These are phyloP conservation scores for Sprattus sprattus DNA, from an alignment of 2,113 vertebrate species.

Conservation along the genomic window DNA sequence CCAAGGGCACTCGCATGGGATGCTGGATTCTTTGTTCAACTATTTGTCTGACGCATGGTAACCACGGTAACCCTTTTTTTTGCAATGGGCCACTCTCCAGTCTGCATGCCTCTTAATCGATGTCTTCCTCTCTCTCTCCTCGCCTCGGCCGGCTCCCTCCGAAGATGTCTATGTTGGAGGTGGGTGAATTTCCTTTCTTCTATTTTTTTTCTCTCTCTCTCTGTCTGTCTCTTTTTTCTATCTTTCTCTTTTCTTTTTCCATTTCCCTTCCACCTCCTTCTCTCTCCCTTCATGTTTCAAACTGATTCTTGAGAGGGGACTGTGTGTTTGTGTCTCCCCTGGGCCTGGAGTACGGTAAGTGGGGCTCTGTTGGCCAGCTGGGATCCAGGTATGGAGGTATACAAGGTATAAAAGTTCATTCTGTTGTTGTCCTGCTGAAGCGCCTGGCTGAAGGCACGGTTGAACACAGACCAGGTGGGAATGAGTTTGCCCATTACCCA, in stretches of 20 bases:
- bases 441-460: background rate
- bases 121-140: slow-evolving; percentile 99
- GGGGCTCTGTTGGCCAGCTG: background rate
- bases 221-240: slow-evolving; percentile 56
- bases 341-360: slow-evolving; percentile 38
- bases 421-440: slow-evolving; percentile 6
- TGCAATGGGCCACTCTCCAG: slow-evolving; percentile 80
- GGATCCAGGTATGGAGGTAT: slow-evolving; percentile 16
- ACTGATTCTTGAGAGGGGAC: slow-evolving; percentile 12
- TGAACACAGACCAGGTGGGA: background rate
- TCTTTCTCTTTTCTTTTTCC: background rate
- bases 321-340: slow-evolving; percentile 11
- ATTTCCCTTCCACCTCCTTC: slow-evolving; percentile 26
- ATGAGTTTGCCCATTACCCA: slow-evolving; percentile 3
- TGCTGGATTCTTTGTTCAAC: slow-evolving; percentile 16
- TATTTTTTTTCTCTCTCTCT: slow-evolving; percentile 58
- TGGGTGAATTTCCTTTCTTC: slow-evolving; percentile 81
- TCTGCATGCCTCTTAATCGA: slow-evolving; percentile 99
- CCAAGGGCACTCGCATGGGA: slow-evolving; percentile 13
- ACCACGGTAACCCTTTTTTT: slow-evolving; percentile 74
- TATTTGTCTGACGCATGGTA: slow-evolving; percentile 46
- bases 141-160: slow-evolving; percentile 88
- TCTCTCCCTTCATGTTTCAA: slow-evolving; percentile 44
- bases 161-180: slow-evolving; percentile 99
- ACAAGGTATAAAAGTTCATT: slow-evolving; percentile 37